These are phyloP conservation scores for Sparidentex hasta DNA, from an alignment of 2,797 vertebrate genomes.

Conservation along the genomic window DNA sequence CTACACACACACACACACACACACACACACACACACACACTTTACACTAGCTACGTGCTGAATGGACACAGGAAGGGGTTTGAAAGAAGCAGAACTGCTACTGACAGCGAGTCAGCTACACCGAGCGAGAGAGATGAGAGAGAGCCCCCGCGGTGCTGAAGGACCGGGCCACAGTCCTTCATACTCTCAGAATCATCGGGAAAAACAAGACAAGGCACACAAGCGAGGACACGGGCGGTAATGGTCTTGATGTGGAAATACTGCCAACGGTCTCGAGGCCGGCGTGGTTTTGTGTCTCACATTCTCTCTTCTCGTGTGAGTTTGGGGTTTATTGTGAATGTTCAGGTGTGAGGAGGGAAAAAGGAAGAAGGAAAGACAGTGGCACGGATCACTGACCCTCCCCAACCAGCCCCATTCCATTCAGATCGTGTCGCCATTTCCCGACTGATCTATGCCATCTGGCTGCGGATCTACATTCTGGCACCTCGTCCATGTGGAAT, in stretches of 20 bases:
- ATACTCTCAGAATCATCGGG: slow-evolving; percentile 62
- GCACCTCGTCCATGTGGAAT: slow-evolving; percentile 72
- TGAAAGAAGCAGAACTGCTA: slow-evolving; percentile 70
- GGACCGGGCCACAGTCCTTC: slow-evolving; percentile 70
- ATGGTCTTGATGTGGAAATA: slow-evolving; percentile 46
- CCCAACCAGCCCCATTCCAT: slow-evolving; percentile 52
- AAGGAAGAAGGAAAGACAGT: slow-evolving; percentile 11
- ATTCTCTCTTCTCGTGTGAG: slow-evolving; percentile 20
- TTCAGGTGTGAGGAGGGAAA: slow-evolving; percentile 3
- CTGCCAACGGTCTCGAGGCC: slow-evolving; percentile 44
- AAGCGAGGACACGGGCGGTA: slow-evolving; percentile 33
- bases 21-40: slow-evolving; percentile 21
- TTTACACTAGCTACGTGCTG: slow-evolving; percentile 60
- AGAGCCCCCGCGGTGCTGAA: slow-evolving; percentile 70
- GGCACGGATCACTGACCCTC: slow-evolving; percentile 60
- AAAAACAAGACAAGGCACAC: slow-evolving; percentile 39
- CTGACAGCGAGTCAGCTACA: slow-evolving; percentile 57
- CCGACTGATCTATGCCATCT: slow-evolving; percentile 79
- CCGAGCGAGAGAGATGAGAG: slow-evolving; percentile 66
- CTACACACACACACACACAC: slow-evolving; percentile 22
- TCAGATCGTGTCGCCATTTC: slow-evolving; percentile 74
- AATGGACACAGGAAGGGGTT: slow-evolving; percentile 71
- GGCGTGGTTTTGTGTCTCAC: slow-evolving; percentile 33
- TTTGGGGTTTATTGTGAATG: slow-evolving; percentile 51
- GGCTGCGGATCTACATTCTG: slow-evolving; percentile 75